Evolutionary conservation across 1,140 invertebrate species (phyloP).

Genomic region (Penaeus indicus): DNA sequence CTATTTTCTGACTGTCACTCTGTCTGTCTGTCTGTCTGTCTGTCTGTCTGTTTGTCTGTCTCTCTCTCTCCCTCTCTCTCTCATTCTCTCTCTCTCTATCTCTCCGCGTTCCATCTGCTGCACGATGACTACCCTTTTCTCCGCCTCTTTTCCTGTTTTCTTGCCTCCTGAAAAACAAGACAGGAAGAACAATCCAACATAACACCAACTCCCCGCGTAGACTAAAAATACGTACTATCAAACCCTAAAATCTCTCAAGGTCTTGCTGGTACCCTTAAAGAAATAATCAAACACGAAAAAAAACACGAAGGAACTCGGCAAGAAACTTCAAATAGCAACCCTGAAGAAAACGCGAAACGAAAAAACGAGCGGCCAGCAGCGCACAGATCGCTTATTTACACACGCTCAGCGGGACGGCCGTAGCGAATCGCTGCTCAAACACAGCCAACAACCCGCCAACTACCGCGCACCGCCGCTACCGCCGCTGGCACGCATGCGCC

Average conservation of each 20-base stretch:
- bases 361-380: background rate
- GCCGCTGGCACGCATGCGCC: too few species aligned
- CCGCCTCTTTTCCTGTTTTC: background rate
- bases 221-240: too few species aligned
- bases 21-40: background rate
- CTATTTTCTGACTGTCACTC: background rate
- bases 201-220: too few species aligned
- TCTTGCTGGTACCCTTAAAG: too few species aligned
- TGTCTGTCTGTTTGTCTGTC: background rate
- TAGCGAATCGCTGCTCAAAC: constrained; percentile 49
- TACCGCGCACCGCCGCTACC: constrained; percentile 26
- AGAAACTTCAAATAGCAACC: background rate
- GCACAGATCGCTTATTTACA: constrained; percentile 42
- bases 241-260: background rate
- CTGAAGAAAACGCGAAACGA: background rate
- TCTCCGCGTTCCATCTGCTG: constrained; percentile 11
- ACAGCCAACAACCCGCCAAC: constrained; percentile 49
- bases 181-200: too few species aligned
- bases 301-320: background rate
- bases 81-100: background rate
- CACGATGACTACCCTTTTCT: background rate
- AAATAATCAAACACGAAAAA: background rate
- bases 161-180: background rate
- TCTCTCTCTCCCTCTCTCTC: background rate
- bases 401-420: constrained; percentile 40